Base-by-base conservation (phyloP, 2,888 invertebrate species). In the Limnephilus rhombicus region DNA sequence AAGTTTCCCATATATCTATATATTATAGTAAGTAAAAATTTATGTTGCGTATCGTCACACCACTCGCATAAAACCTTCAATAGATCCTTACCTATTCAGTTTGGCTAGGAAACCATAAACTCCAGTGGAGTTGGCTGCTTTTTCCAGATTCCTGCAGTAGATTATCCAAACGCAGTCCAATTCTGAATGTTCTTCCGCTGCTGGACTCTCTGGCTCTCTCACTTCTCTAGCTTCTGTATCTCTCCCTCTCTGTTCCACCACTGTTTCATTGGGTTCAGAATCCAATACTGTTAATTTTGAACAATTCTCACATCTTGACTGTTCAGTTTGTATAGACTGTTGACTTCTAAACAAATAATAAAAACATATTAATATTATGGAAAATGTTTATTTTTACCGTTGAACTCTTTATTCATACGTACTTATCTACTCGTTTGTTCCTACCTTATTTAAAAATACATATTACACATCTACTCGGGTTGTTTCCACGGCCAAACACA, bases 91-190 rank as follows among this genome's bases (percentile, higher is more conserved):
- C 97, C 97, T 96, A 94, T 97, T 97, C 93, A 97, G 96, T 94
- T 96, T 96, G 0, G 97, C 97, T 95, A 97, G 96, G 3, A 96
- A 96, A 0, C 97, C 96, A 93, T 96, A 97, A 0, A 97, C 96
- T 0, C 97, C 95, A 24, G 95, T 95, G 85, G 96, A 94, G 89
- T 96, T 96, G 0, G 96, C 95, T 0, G 97, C 96, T 0, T 96
- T 96, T 9, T 95, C 96, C 91, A 97, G 94, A 94, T 97, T 97
- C 90, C 95, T 95, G 94, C 97, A 97, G 94, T 97, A 97, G 86
- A 97, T 94, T 91, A 96, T 94, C 97, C 97, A 97, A 24, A 97
- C 95, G 93, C 97, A 97, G 94, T 97, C 97, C 94, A 97, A 94
- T 68, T 96, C 96, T 0, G 96, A 95, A 3, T 96, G 93, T 11